Percentiles rank a stretch among this genome's conserved stretches.
Evolutionary conservation across 2,797 vertebrate genomes (phyloP).

Genomic region (Halcyon smyrnensis): DNA sequence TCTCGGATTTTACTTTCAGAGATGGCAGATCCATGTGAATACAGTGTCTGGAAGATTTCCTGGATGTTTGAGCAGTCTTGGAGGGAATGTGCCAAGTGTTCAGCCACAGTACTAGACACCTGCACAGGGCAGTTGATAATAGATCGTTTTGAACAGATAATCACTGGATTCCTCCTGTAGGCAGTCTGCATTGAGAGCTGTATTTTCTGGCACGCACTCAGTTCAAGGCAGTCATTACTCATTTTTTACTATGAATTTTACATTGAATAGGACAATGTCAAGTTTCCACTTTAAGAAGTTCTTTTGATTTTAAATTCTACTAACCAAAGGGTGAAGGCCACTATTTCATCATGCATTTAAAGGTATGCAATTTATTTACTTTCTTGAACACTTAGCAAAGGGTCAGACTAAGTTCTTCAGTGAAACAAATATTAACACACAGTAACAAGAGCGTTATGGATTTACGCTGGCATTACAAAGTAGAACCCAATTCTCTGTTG

Average conservation of each 20-base stretch:
- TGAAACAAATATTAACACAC: background rate
- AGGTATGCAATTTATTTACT: background rate
- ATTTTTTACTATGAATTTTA: background rate
- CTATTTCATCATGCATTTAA: background rate
- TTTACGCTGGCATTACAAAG: background rate
- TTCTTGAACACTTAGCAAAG: background rate
- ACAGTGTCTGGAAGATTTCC: constrained; percentile 90
- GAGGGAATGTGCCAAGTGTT: constrained; percentile 88
- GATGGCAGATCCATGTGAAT: constrained; percentile 89
- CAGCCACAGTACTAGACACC: constrained; percentile 88
- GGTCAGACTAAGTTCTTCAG: background rate
- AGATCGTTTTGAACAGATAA: background rate
- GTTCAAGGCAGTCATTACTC: background rate
- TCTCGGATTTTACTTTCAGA: constrained; percentile 89
- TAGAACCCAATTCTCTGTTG: background rate
- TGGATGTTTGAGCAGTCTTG: constrained; percentile 92
- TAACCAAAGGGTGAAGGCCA: background rate
- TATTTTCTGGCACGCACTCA: background rate
- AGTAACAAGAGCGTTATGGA: background rate
- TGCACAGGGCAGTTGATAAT: constrained; percentile 26
- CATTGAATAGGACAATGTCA: background rate
- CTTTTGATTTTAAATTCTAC: background rate
- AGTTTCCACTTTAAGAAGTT: background rate
- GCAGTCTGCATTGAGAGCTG: background rate
- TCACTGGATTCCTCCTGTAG: background rate